Evolutionary conservation across 2,888 invertebrate genomes (phyloP).

Genomic region (Epinotia brunnichana): DNA sequence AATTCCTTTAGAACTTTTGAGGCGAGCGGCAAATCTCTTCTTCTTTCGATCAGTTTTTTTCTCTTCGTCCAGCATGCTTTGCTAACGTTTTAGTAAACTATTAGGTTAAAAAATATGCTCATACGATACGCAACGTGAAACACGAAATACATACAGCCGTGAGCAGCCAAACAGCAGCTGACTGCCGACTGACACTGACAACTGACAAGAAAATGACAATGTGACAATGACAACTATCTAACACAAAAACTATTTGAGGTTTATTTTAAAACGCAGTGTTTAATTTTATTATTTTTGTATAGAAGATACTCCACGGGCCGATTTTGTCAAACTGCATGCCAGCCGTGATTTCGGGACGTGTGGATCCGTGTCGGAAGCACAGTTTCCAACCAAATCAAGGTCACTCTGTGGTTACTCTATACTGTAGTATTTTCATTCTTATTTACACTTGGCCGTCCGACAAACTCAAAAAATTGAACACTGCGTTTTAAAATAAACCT

Average conservation of each 20-base stretch:
- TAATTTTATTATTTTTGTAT: too few species aligned
- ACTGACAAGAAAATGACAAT: too few species aligned
- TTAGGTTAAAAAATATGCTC: conserved; percentile 5
- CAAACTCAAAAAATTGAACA: too few species aligned
- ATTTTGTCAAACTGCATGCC: too few species aligned
- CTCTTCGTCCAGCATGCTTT: conserved; percentile 59
- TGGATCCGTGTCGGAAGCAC: too few species aligned
- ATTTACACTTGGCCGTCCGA: too few species aligned
- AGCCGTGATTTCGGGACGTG: too few species aligned
- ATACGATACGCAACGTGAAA: not conserved
- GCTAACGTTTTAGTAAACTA: not conserved
- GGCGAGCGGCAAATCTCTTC: conserved; percentile 70
- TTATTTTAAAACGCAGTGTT: not conserved
- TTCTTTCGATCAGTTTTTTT: conserved; percentile 69
- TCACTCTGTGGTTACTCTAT: too few species aligned
- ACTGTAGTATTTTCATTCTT: too few species aligned
- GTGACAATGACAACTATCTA: not conserved
- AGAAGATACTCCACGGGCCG: too few species aligned
- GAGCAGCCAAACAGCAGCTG: not conserved
- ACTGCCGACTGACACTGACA: not conserved
- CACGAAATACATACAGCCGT: not conserved
- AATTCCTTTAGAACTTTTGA: conserved; percentile 68
- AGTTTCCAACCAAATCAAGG: too few species aligned
- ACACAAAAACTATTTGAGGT: not conserved
- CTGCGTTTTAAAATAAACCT: too few species aligned